Base-by-base conservation (phyloP, 1,140 invertebrate species). In the Colletes latitarsis region DNA sequence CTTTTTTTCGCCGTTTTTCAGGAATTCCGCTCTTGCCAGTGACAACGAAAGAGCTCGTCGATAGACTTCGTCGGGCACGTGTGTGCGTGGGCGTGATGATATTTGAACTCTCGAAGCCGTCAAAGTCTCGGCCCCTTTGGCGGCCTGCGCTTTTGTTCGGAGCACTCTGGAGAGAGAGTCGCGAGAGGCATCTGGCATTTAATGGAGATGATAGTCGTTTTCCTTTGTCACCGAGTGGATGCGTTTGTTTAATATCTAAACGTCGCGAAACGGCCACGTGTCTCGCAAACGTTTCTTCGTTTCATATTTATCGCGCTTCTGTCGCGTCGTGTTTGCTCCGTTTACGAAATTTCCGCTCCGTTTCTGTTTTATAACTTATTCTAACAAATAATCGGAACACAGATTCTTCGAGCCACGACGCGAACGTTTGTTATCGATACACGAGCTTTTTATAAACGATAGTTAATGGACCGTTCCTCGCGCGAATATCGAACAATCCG, bases 41-140 rank as follows among this genome's bases (percentile, higher is more conserved):
- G 79, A 79, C 69, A 79, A 64, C 69, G 69, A 63, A 53, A 72
- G 76, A 63, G 76, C 30, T 78, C 68, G 68, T 78, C 77, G 75
- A 77, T 77, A 55, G 69, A 79, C 77, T 72, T 70, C 14, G 17
- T 17, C 39, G 66, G 66, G 77, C 80, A 67, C 71, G 79, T 76
- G 73, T 76, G 73, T 55, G 53, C 41, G 14, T 63, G 14, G 62
- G 39, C 57, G 74, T 43, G 79, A 81, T 76, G 73, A 81, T 68
- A 68, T 81, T 81, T 63, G 79, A 76, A 58, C 64, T 43, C 58
- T 64, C 77, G 77, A 71, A 72, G n/a, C 77, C 60, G 69, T 79
- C 77, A 79, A 79, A 72, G 63, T 70, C 57, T 14, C 39, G 6
- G 69, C 60, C 43, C 77, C 77, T 79, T 79, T 72, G 52, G 49